A percentile compares a stretch with the other conserved stretches of the same genome.
phyloP scores from a whole-genome alignment of 2,888 invertebrate genomes.

The Ormyrus labotus region DNA sequence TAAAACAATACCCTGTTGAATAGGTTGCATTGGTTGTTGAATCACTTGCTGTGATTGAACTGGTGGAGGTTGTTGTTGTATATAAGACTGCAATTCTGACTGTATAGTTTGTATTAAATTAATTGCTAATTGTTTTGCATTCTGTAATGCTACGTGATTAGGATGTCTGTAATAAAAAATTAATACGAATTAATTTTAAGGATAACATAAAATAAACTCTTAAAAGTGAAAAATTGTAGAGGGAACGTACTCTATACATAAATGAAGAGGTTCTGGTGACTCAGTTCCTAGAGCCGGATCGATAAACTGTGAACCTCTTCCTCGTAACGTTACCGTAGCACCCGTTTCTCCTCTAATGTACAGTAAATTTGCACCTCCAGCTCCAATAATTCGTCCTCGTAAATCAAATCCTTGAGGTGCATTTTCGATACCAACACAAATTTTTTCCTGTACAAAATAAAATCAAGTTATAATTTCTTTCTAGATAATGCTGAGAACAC shows the following conservation, averaged over 20 bases:
- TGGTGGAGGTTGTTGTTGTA: constrained; percentile 75
- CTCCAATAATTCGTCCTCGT: constrained; percentile 84
- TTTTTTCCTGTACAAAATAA: constrained; percentile 80
- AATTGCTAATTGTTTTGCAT: constrained; percentile 84
- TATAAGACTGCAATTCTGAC: constrained; percentile 76
- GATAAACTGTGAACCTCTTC: constrained; percentile 81
- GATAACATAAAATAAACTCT: no score
- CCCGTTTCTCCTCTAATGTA: constrained; percentile 89
- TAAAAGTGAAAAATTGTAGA: constrained; percentile 40
- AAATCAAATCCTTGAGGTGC: constrained; percentile 86
- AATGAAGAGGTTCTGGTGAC: constrained; percentile 84
- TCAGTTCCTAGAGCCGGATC: constrained; percentile 79
- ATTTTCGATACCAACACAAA: constrained; percentile 87
- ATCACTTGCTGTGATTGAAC: constrained; percentile 74
- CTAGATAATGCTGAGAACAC: neutral
- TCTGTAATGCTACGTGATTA: constrained; percentile 82
- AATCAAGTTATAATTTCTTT: constrained; percentile 25
- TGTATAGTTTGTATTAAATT: constrained; percentile 89
- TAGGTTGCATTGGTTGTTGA: constrained; percentile 73
- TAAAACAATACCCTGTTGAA: constrained; percentile 68
- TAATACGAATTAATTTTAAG: constrained; percentile 2
- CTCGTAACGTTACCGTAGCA: constrained; percentile 84
- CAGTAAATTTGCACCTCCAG: constrained; percentile 84
- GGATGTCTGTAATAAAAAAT: constrained; percentile 78
- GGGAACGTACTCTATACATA: constrained; percentile 82